These are phyloP conservation scores for Barypeithes pellucidus DNA, from an alignment of 2,888 invertebrate genomes.

Conservation along the genomic window DNA sequence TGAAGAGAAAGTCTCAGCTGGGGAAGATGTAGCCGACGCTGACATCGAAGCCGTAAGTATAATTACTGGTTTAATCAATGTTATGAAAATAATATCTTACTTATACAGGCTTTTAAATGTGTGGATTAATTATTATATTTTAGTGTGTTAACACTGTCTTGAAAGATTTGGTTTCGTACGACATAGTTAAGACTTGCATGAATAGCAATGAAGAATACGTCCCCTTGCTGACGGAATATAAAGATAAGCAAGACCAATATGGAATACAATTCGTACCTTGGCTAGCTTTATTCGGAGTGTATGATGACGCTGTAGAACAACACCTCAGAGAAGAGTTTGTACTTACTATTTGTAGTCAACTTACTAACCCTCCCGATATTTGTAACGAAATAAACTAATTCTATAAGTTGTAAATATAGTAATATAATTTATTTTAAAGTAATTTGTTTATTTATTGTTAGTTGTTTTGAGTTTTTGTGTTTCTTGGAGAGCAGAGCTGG, in stretches of 20 bases:
- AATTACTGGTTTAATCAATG: background rate
- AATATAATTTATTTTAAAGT: too few relatives aligned
- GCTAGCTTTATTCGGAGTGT: slow-evolving; percentile 6
- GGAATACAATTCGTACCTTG: slow-evolving; percentile 19
- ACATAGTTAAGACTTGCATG: slow-evolving; percentile 21
- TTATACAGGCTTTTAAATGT: background rate
- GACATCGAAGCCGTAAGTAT: slow-evolving; percentile 24
- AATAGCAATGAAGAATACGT: background rate
- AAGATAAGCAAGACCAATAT: background rate
- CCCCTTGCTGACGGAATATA: background rate
- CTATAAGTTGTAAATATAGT: too few relatives aligned
- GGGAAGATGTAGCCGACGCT: background rate
- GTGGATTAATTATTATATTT: too few relatives aligned
- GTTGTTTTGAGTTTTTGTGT: too few relatives aligned
- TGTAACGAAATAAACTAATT: slow-evolving; percentile 6
- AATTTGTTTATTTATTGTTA: too few relatives aligned
- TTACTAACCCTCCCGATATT: slow-evolving; percentile 10
- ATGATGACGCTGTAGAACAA: slow-evolving; percentile 2
- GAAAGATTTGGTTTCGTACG: slow-evolving; percentile 11
- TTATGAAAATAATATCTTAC: background rate
- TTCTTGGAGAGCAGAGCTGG: too few relatives aligned
- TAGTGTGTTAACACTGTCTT: slow-evolving; percentile 14
- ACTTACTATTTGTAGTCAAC: slow-evolving; percentile 6
- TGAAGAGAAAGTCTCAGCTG: background rate
- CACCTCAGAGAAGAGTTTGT: slow-evolving; percentile 4